Percentiles rank a stretch among this genome's conserved stretches.
phyloP scores from a whole-genome alignment of 1,140 invertebrate genomes.

The Copidosoma floridanum region DNA sequence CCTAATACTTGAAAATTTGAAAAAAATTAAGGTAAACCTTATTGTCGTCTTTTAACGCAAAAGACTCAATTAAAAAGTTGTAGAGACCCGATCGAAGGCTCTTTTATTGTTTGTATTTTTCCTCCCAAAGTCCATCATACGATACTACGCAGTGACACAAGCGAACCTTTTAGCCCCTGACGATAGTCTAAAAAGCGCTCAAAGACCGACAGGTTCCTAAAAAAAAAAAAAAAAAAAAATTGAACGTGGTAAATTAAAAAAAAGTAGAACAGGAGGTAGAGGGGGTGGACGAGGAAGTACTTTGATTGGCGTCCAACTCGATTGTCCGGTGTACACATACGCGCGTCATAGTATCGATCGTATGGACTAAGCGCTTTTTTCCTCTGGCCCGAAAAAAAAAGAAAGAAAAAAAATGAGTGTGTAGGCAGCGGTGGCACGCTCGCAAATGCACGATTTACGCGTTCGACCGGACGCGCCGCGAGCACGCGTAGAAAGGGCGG shows the following conservation, averaged over 20 bases:
- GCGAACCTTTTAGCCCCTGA: neutral
- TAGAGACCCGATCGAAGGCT: too few relatives aligned
- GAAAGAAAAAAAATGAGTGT: too few relatives aligned
- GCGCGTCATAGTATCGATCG: neutral
- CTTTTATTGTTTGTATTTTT: too few relatives aligned
- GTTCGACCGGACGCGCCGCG: neutral
- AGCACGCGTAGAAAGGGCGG: too few relatives aligned
- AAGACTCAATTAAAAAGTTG: too few relatives aligned
- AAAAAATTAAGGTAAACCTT: too few relatives aligned
- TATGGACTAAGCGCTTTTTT: too few relatives aligned
- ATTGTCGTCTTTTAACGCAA: too few relatives aligned
- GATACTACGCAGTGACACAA: neutral
- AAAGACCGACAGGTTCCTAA: too few relatives aligned
- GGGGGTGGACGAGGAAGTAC: neutral
- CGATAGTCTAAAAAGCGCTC: too few relatives aligned
- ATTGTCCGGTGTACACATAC: neutral
- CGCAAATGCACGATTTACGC: constrained; percentile 16
- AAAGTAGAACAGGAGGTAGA: neutral
- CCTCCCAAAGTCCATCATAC: neutral
- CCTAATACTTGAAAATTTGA: too few relatives aligned
- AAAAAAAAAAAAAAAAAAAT: too few relatives aligned
- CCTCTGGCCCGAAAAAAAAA: neutral
- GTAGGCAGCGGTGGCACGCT: neutral
- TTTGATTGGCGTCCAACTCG: constrained; percentile 10
- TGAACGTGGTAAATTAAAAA: constrained; percentile 7